phyloP scores from a whole-genome alignment of 2,888 invertebrate genomes.

The Axea sp. region DNA sequence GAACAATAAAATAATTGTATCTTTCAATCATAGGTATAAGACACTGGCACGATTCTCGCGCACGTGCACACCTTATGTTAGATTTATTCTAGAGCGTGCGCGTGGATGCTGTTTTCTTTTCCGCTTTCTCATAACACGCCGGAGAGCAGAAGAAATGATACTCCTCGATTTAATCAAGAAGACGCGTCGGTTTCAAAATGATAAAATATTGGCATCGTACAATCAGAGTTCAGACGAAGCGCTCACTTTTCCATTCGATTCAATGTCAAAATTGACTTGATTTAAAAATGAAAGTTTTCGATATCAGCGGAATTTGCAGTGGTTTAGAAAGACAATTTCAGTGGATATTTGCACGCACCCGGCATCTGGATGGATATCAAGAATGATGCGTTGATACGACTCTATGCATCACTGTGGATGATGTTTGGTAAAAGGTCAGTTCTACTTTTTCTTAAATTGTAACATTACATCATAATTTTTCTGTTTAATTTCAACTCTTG shows the following conservation, averaged over 20 bases:
- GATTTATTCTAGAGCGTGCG: slow-evolving; percentile 67
- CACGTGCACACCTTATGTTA: slow-evolving; percentile 65
- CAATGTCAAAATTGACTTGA: background rate
- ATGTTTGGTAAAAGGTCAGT: slow-evolving; percentile 17
- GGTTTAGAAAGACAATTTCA: background rate
- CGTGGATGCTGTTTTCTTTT: slow-evolving; percentile 64
- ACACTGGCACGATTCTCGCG: slow-evolving; percentile 66
- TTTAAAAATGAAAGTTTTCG: slow-evolving; percentile 11
- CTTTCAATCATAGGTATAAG: slow-evolving; percentile 27
- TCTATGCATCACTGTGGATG: slow-evolving; percentile 6
- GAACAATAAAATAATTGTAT: slow-evolving; percentile 21
- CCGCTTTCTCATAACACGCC: slow-evolving; percentile 58
- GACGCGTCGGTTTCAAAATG: background rate
- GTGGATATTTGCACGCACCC: slow-evolving; percentile 9
- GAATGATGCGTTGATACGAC: slow-evolving; percentile 5
- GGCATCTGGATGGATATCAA: slow-evolving; percentile 7
- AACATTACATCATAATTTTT: background rate
- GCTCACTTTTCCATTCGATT: background rate
- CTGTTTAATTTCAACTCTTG: background rate
- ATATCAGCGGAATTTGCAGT: no score
- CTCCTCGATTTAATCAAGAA: slow-evolving; percentile 14
- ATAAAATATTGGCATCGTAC: background rate
- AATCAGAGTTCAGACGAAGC: no score
- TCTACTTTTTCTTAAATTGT: background rate
- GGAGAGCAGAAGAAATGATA: slow-evolving; percentile 43